Base-by-base conservation (phyloP, 2,797 vertebrate genomes). In the Sciaenops ocellatus region DNA sequence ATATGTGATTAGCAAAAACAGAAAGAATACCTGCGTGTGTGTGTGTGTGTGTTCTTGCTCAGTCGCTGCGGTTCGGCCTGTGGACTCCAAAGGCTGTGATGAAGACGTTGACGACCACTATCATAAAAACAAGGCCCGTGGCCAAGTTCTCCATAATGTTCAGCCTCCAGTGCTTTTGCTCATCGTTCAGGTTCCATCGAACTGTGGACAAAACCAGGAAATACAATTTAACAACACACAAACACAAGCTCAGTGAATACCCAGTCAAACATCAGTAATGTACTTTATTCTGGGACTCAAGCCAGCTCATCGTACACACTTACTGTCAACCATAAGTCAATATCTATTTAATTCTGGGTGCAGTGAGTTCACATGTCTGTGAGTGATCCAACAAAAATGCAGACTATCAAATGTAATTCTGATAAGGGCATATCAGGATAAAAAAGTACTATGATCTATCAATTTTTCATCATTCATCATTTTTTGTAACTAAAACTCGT, bases 21-120 rank as follows among this genome's bases (percentile, higher is more conserved):
- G 57, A 78, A 64, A 73, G 57, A 73, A 82, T 69, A 84, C 80
- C 77, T 75, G 51, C n/a, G n/a, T n/a, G n/a, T n/a, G n/a, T n/a
- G 42, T 52, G 18, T 41, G 42, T 62, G 16, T 69, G 26, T 48
- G 28, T 81, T 70, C 50, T 64, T 57, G 20, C 24, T 89, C 73
- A 90, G 78, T 72, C 18, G 1, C 69, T 65, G 42, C 15, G 62
- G 48, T 85, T 83, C 0, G 95, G 94, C 62, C 92, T 94, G 90
- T 97, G 96, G 46, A 98, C 95, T 22, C 97, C 96, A 17, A 98
- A 97, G 20, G 96, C 97, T 3, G 96, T 96, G 88, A 97, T 97
- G 88, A 98, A 97, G 90, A 98, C 85, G 69, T 97, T 98, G 74
- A 97, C 93, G 12, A 97, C 96, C 3, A 97, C 95, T 0, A 97